Base-by-base conservation (phyloP, 2,888 invertebrate genomes). In the Lasioglossum leucozonium region DNA sequence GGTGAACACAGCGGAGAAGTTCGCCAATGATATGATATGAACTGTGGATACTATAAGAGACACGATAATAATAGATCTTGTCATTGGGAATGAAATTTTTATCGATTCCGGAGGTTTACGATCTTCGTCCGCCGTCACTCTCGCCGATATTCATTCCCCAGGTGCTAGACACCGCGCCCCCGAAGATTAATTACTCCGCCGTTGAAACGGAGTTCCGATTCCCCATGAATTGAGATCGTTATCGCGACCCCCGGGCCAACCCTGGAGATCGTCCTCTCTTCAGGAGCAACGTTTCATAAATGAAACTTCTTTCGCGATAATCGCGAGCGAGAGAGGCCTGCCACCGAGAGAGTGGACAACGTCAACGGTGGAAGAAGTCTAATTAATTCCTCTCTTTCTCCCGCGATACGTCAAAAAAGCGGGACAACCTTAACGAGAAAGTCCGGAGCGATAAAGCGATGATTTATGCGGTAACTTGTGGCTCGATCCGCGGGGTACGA, bases 381-480 rank as follows among this genome's bases (percentile, higher is more conserved):
- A 84, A 86, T 86, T 85, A 85, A 85, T 86, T 81, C 78, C 75
- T 81, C 78, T 81, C 74, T 77, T 80, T 65, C 30, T 18, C n/a
- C n/a, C 26, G n/a, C 62, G 71, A 30, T 37, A 37, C 69, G 65
- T 77, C 71, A 51, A 40, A 77, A 85, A 77, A 76, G 67, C 62
- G 74, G 26, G 55, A 44, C 69, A 10, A 58, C 16, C 78, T 78
- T 87, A 80, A 86, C 86, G 88, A 82, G 89, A 78, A 67, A 74
- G 85, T 77, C 79, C 86, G 82, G 37, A 13, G 74, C 78, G 87
- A 89, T 85, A 88, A 89, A 88, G 88, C 88, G 87, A 26, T 89
- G 89, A 90, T 85, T 90, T 90, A 90, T 88, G 83, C 78, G 79
- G 81, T 72, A 84, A 88, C 82, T 87, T 80, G 74, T 67, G 65